phyloP scores from a whole-genome alignment of 2,113 vertebrate species.

The Rallus limicola region DNA sequence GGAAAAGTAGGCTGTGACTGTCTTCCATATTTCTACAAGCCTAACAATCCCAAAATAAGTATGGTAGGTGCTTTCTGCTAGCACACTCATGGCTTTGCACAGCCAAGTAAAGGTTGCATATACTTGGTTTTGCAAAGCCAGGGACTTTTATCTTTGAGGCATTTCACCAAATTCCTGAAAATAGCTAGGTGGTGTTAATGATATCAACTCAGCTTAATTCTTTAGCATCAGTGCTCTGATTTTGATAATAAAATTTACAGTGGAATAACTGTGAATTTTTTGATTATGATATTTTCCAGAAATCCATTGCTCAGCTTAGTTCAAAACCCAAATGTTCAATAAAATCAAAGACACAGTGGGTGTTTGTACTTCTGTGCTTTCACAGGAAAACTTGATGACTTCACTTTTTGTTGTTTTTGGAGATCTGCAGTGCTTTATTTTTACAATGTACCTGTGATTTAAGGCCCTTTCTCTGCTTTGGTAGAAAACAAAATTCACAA shows the following conservation, averaged over 20 bases:
- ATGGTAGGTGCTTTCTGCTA: background rate
- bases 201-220: background rate
- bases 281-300: background rate
- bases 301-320: background rate
- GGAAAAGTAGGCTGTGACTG: background rate
- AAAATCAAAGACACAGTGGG: background rate
- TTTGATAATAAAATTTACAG: background rate
- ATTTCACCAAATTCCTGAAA: background rate
- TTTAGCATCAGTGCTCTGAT: background rate
- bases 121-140: background rate
- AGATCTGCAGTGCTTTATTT: slow-evolving; percentile 31
- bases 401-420: slow-evolving; percentile 10
- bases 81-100: background rate
- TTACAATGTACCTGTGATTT: slow-evolving; percentile 39
- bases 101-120: background rate
- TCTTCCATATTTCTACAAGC: background rate
- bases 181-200: background rate
- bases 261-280: background rate
- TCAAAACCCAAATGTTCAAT: background rate
- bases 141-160: background rate
- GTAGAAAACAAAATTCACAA: slow-evolving; percentile 55
- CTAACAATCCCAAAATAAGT: background rate
- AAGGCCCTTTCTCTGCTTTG: slow-evolving; percentile 19
- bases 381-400: background rate
- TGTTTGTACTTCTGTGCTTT: background rate